Base-by-base conservation (phyloP, 2,888 invertebrate species). In the Galerucella pusilla region DNA sequence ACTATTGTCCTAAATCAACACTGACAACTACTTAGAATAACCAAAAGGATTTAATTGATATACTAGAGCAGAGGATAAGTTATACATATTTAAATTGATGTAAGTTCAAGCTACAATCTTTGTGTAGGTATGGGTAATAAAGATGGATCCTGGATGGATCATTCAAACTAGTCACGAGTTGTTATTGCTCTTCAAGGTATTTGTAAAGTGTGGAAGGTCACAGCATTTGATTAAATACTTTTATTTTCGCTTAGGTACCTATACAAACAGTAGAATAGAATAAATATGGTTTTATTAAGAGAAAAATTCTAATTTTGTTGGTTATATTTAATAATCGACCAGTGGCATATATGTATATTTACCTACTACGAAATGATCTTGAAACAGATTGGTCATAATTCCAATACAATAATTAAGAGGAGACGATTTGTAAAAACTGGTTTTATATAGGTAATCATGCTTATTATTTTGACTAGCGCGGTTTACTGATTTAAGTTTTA, bases 401-500 rank as follows among this genome's bases (percentile, higher is more conserved):
- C 11, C 2, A 57, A 20, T 57, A 20, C 20, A 20, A 20, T 20
- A 57, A 20, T 16, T 16, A 60, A 70, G 10, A 7, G 35, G 63
- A 70, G 70, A 70, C 63, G 61, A 70, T 70, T 70, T 52, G 49
- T 49, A 68, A 20, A 70, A 70, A 70, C 70, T 52, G 70, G 70
- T 70, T 70, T 70, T 49, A 63, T 49, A 52, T 2, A 42, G 9
- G 35, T 9, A 28, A 52, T 25, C 52, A 16, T 42, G 42, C 63
- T 70, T n/a, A 52, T 46, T 35, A 63, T 14, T 61, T 61, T 63
- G 16, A 52, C 69, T 16, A 54, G 54, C 54, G 20, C 20, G 11
- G 42, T 57, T 65, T 35, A 28, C 16, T 35, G 61, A 65, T 64
- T 42, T 65, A 16, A 25, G 54, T 70, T 71, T 71, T 45, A 65